Evolutionary conservation across 2,888 invertebrate genomes (phyloP).

Genomic region (Spisula subtruncata): DNA sequence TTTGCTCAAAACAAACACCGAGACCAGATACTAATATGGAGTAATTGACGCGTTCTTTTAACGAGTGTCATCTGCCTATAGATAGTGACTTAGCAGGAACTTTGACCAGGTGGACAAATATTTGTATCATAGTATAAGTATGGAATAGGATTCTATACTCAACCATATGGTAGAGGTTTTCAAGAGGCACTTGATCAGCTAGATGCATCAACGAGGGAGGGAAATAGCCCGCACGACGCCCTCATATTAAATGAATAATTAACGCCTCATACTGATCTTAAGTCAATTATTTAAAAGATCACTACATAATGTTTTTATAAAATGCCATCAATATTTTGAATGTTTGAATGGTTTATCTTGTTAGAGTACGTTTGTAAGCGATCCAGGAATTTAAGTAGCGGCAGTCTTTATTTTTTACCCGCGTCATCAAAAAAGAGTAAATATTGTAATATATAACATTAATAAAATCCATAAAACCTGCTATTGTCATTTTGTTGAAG

Average conservation of each 20-base stretch:
- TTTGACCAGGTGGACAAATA: conserved; percentile 27
- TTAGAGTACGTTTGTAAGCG: not conserved
- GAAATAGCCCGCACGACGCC: not conserved
- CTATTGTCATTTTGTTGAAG: too few species aligned
- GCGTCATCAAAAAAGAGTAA: too few species aligned
- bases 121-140: conserved; percentile 4
- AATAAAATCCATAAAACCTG: too few species aligned
- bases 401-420: too few species aligned
- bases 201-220: not conserved
- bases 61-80: not conserved
- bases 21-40: not conserved
- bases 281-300: not conserved
- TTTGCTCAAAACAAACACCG: conserved; percentile 10
- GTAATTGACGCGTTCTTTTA: not conserved
- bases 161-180: conserved; percentile 29
- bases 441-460: too few species aligned
- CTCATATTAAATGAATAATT: conserved; percentile 1
- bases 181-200: conserved; percentile 18
- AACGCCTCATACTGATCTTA: not conserved
- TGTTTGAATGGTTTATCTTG: not conserved
- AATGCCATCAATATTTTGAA: conserved; percentile 27
- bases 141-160: conserved; percentile 13
- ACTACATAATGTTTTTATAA: not conserved
- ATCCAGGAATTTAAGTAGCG: too few species aligned
- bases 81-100: conserved; percentile 20